Percentiles rank a stretch among this genome's conserved stretches.
These are phyloP conservation scores for Mobula hypostoma DNA, from an alignment of 2,113 vertebrate genomes.

Conservation along the genomic window DNA sequence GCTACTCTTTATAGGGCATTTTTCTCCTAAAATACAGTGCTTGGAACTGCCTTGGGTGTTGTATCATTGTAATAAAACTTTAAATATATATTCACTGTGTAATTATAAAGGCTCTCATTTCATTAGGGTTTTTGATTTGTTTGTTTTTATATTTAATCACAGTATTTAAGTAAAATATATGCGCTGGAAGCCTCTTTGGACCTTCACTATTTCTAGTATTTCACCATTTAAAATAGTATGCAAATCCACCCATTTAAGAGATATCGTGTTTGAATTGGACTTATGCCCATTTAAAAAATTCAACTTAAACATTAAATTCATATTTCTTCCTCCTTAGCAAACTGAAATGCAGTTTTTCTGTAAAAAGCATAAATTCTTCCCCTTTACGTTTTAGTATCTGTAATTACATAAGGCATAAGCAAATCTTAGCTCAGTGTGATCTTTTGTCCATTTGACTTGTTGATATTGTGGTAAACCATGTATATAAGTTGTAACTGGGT, in stretches of 20 bases:
- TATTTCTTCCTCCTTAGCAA: too few relatives aligned
- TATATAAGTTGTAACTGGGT: too few relatives aligned
- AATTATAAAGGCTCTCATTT: not conserved
- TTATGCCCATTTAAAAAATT: too few relatives aligned
- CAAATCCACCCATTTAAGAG: not conserved
- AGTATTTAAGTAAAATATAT: too few relatives aligned
- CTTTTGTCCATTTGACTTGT: not conserved
- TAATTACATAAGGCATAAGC: not conserved
- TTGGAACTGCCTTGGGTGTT: not conserved
- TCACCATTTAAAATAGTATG: not conserved
- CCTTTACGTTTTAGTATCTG: not conserved
- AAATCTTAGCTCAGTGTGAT: not conserved
- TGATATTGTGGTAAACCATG: not conserved
- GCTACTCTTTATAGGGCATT: too few relatives aligned
- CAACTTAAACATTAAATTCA: too few relatives aligned
- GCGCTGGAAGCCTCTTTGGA: not conserved
- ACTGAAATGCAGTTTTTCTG: not conserved
- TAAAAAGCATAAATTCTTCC: not conserved
- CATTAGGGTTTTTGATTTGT: not conserved
- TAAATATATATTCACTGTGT: not conserved
- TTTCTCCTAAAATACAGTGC: too few relatives aligned
- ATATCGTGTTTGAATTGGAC: not conserved
- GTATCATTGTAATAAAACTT: not conserved
- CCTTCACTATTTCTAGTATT: not conserved
- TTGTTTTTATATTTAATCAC: not conserved